Evolutionary conservation across 2,888 invertebrate genomes (phyloP).

Genomic region (Sepiola atlantica): DNA sequence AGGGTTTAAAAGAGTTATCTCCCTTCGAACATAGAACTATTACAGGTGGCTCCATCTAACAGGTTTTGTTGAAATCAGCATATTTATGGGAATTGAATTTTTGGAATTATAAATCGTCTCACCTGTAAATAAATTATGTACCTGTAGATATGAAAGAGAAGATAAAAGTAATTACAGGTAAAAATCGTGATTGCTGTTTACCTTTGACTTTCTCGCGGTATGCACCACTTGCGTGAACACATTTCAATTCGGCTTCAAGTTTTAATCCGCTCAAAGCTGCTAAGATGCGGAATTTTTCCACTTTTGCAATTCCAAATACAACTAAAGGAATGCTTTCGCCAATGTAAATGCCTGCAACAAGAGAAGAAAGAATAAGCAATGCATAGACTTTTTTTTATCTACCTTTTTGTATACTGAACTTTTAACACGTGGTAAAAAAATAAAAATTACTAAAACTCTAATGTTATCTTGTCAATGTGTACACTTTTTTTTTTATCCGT

Average conservation of each 20-base stretch:
- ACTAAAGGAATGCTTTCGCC: slow-evolving; percentile 74
- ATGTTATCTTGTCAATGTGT: no score
- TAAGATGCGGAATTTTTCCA: slow-evolving; percentile 79
- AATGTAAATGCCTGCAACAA: slow-evolving; percentile 69
- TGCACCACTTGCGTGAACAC: slow-evolving; percentile 91
- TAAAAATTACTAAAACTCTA: no score
- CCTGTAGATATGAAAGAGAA: neutral
- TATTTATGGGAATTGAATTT: neutral
- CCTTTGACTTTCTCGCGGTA: slow-evolving; percentile 85
- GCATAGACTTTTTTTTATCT: neutral
- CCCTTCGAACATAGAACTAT: neutral
- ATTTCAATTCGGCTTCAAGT: slow-evolving; percentile 93
- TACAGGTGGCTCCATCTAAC: neutral
- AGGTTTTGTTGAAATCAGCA: neutral
- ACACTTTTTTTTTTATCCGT: no score
- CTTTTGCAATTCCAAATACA: slow-evolving; percentile 90
- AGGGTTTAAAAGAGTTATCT: no score
- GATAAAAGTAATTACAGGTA: neutral
- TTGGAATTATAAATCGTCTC: no score
- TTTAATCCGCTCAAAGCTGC: slow-evolving; percentile 95
- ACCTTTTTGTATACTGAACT: no score
- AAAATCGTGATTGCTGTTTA: slow-evolving; percentile 49
- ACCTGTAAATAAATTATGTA: no score
- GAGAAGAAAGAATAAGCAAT: neutral
- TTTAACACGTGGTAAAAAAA: no score